A percentile compares a stretch with the other conserved stretches of the same genome.
Conservation (phyloP, 1,140 invertebrate species). For the Artemia franciscana region DNA sequence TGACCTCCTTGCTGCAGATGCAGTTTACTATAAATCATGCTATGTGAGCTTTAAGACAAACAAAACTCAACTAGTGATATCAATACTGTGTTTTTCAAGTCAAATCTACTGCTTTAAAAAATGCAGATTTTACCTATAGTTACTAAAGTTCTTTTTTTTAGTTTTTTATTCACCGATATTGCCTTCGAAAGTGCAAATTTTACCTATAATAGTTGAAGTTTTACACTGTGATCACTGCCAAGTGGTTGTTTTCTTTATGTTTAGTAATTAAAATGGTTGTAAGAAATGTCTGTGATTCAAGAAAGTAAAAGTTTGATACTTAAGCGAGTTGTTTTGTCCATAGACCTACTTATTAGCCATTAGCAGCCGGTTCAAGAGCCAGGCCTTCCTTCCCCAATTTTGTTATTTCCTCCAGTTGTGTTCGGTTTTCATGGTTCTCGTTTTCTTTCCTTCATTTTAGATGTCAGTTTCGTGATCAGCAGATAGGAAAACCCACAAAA, state of each 20-base stretch:
- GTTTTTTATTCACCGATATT: neutral
- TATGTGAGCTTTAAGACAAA: no score
- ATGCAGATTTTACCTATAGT: neutral
- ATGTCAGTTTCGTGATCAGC: neutral
- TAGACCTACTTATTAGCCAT: neutral
- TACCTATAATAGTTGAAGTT: neutral
- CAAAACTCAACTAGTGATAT: neutral
- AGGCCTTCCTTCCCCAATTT: neutral
- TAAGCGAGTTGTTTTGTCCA: neutral
- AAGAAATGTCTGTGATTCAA: neutral
- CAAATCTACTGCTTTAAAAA: no score
- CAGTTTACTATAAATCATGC: no score
- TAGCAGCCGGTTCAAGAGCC: neutral
- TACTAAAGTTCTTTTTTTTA: neutral
- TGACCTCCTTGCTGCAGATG: no score
- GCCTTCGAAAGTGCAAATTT: neutral
- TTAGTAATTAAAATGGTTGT: neutral
- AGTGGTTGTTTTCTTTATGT: neutral
- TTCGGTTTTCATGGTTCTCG: neutral
- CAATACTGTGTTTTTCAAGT: neutral
- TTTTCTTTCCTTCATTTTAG: neutral
- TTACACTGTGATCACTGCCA: neutral
- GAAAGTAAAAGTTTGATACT: neutral
- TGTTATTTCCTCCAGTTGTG: neutral
- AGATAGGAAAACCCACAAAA: neutral